Evolutionary conservation across 1,140 invertebrate species (phyloP).

Genomic region (Luehdorfia chinensis): DNA sequence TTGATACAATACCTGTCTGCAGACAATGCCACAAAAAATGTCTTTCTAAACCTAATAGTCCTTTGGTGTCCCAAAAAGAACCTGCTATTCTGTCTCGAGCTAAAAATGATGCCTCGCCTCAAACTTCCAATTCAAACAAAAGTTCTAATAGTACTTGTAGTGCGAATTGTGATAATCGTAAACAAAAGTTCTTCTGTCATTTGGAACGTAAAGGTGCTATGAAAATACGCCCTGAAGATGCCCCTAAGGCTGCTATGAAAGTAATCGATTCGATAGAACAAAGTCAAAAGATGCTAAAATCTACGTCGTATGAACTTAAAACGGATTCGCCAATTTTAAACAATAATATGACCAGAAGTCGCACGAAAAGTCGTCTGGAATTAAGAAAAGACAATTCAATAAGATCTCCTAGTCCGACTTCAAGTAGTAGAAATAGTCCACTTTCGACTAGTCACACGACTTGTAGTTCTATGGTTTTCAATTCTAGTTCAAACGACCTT

Average conservation of each 20-base stretch:
- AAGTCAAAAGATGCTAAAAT: conserved; percentile 71
- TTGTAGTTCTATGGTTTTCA: conserved; percentile 76
- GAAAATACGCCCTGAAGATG: conserved; percentile 66
- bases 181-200: conserved; percentile 55
- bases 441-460: conserved; percentile 74
- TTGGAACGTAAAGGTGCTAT: conserved; percentile 73
- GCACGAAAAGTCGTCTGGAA: conserved; percentile 64
- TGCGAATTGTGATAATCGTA: conserved; percentile 58
- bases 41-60: conserved; percentile 77
- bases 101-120: conserved; percentile 54
- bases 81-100: conserved; percentile 47
- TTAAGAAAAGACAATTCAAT: conserved; percentile 63
- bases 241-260: conserved; percentile 62
- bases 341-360: conserved; percentile 46
- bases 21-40: conserved; percentile 86
- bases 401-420: conserved; percentile 63
- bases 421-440: conserved; percentile 73
- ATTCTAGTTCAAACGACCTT: conserved; percentile 72
- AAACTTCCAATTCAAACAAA: conserved; percentile 61
- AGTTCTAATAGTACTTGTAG: conserved; percentile 61
- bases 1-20: conserved; percentile 82
- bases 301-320: conserved; percentile 68
- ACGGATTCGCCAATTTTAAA: conserved; percentile 60
- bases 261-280: conserved; percentile 70
- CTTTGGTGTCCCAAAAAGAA: conserved; percentile 68